These are phyloP conservation scores for Thymelicus sylvestris DNA, from an alignment of 2,888 invertebrate genomes.

Conservation along the genomic window DNA sequence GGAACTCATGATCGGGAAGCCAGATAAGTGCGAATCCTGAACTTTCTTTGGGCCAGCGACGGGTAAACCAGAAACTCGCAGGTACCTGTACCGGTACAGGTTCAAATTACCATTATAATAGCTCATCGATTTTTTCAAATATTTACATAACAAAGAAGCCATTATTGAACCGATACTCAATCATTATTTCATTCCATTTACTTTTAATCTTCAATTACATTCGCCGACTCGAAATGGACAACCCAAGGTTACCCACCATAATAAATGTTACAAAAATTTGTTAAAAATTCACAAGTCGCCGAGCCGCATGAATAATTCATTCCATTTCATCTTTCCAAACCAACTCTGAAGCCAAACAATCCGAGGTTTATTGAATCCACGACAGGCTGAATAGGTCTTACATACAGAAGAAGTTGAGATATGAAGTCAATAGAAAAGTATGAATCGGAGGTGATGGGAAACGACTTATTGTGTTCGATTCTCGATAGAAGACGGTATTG, in stretches of 20 bases:
- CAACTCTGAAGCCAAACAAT: slow-evolving; percentile 38
- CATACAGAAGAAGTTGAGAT: slow-evolving; percentile 19
- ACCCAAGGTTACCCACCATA: slow-evolving; percentile 4
- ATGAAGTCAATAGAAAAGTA: slow-evolving; percentile 22
- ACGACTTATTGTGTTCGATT: slow-evolving; percentile 14
- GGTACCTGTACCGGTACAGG: too few species aligned
- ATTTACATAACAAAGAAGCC: too few species aligned
- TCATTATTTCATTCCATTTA: neutral
- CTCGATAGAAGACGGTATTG: slow-evolving; percentile 4
- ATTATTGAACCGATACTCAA: too few species aligned
- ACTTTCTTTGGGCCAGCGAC: too few species aligned
- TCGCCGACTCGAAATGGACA: neutral
- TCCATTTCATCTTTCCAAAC: slow-evolving; percentile 36
- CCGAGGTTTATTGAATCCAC: slow-evolving; percentile 41
- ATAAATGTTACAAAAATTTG: slow-evolving; percentile 30
- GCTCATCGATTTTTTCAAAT: too few species aligned
- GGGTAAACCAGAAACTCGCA: too few species aligned
- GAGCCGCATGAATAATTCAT: slow-evolving; percentile 39
- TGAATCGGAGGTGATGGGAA: slow-evolving; percentile 15
- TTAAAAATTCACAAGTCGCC: slow-evolving; percentile 32
- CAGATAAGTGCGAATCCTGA: too few species aligned
- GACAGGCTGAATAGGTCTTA: slow-evolving; percentile 37
- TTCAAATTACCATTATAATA: too few species aligned
- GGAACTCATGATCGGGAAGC: too few species aligned
- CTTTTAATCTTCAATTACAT: slow-evolving; percentile 24